These are phyloP conservation scores for Xiphophorus birchmanni DNA, from an alignment of 2,797 vertebrate species.

Conservation along the genomic window DNA sequence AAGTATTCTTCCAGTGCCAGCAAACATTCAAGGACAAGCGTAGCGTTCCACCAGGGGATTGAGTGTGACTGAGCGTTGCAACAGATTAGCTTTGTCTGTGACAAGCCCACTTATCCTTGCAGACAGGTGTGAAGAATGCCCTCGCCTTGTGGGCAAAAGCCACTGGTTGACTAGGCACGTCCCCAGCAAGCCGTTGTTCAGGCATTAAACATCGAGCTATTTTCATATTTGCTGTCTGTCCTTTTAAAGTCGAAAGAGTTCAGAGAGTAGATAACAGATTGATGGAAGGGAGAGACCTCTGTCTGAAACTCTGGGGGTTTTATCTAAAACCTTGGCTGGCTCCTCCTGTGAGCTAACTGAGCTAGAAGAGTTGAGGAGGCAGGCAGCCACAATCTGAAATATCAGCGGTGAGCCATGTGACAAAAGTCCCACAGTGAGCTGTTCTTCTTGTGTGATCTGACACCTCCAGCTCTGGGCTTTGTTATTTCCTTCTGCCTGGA, in stretches of 20 bases:
- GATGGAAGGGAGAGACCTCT: conserved; percentile 41
- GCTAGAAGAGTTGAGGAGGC: conserved; percentile 28
- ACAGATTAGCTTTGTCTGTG: conserved; percentile 82
- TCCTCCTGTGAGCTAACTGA: conserved; percentile 44
- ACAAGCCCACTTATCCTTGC: conserved; percentile 80
- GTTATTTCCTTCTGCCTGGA: conserved; percentile 66
- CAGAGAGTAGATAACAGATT: conserved; percentile 51
- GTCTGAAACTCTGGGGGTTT: conserved; percentile 41
- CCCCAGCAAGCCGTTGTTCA: conserved; percentile 35
- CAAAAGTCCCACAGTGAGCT: conserved; percentile 35
- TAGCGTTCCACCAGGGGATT: conserved; percentile 71
- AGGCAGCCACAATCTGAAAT: conserved; percentile 30
- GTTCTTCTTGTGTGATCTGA: conserved; percentile 57
- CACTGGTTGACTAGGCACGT: conserved; percentile 70
- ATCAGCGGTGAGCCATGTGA: conserved; percentile 45
- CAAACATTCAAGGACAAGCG: conserved; percentile 79
- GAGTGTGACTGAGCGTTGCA: conserved; percentile 83
- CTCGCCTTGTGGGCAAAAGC: conserved; percentile 75
- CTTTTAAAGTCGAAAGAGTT: conserved; percentile 67
- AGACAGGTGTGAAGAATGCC: conserved; percentile 85
- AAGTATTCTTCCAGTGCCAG: conserved; percentile 68
- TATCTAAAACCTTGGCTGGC: conserved; percentile 28
- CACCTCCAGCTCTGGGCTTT: conserved; percentile 53
- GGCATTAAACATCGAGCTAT: conserved; percentile 55
- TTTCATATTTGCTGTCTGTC: conserved; percentile 64